These are phyloP conservation scores for Acanthopleura granulata DNA, from an alignment of 2,888 invertebrate genomes.

Conservation along the genomic window DNA sequence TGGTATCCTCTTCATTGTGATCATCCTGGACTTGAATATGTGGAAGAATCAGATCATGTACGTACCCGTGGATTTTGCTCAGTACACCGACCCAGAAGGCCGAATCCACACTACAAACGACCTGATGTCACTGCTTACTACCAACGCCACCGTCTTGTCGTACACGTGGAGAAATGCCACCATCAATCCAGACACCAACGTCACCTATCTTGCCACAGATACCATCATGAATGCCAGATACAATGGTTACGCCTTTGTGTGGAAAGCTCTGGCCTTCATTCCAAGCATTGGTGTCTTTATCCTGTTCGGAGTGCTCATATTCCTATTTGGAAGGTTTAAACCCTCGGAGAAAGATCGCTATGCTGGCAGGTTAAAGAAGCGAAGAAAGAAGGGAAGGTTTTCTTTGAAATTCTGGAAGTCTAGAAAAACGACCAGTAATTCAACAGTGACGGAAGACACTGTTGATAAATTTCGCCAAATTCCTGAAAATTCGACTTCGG, in stretches of 20 bases:
- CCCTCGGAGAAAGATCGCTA: constrained; percentile 56
- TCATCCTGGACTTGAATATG: constrained; percentile 73
- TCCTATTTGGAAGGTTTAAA: constrained; percentile 57
- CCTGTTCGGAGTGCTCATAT: constrained; percentile 57
- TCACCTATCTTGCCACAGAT: constrained; percentile 67
- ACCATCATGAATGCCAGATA: constrained; percentile 72
- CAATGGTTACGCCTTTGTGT: constrained; percentile 66
- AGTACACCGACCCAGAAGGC: constrained; percentile 70
- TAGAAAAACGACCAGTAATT: neutral
- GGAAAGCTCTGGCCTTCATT: constrained; percentile 71
- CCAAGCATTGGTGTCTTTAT: constrained; percentile 63
- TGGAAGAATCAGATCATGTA: constrained; percentile 74
- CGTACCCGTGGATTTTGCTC: constrained; percentile 71
- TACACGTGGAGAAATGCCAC: constrained; percentile 67
- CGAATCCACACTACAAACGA: constrained; percentile 61
- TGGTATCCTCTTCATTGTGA: constrained; percentile 72
- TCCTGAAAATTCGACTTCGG: neutral
- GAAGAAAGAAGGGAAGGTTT: constrained; percentile 41
- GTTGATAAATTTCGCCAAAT: neutral
- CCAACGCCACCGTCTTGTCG: constrained; percentile 66
- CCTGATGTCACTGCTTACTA: constrained; percentile 42
- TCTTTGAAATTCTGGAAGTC: constrained; percentile 19
- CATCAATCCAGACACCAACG: constrained; percentile 68
- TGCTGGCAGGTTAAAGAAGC: constrained; percentile 55
- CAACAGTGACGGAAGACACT: neutral